These are phyloP conservation scores for Phylloscopus trochiloides DNA, from an alignment of 2,113 vertebrate species.

Conservation along the genomic window DNA sequence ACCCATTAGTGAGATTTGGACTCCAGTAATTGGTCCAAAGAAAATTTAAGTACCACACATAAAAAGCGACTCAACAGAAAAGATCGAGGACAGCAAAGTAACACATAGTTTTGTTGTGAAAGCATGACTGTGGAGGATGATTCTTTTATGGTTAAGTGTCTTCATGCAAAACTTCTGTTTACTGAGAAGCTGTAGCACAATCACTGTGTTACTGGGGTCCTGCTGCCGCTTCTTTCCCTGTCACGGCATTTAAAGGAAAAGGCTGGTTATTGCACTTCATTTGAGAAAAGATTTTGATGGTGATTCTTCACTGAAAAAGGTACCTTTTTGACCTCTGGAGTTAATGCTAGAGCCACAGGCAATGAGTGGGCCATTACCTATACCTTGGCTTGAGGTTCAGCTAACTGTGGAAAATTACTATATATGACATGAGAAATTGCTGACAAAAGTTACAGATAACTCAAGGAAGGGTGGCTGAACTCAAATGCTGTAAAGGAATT, in stretches of 20 bases:
- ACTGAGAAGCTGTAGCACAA: background rate
- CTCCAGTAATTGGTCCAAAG: background rate
- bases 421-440: background rate
- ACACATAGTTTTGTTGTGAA: background rate
- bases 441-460: background rate
- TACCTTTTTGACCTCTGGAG: background rate
- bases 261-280: background rate
- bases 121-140: background rate
- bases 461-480: rapidly evolving
- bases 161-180: background rate
- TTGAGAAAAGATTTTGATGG: background rate
- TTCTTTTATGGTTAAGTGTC: background rate
- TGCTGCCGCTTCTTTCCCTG: background rate
- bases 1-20: background rate
- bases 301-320: background rate
- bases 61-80: background rate
- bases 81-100: background rate
- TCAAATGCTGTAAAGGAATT: background rate
- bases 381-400: background rate
- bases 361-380: background rate
- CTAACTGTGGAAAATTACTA: background rate
- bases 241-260: background rate
- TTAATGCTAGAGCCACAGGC: background rate
- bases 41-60: background rate
- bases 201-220: background rate